These are phyloP conservation scores for Rissa tridactyla DNA, from an alignment of 2,113 vertebrate genomes.

Conservation along the genomic window DNA sequence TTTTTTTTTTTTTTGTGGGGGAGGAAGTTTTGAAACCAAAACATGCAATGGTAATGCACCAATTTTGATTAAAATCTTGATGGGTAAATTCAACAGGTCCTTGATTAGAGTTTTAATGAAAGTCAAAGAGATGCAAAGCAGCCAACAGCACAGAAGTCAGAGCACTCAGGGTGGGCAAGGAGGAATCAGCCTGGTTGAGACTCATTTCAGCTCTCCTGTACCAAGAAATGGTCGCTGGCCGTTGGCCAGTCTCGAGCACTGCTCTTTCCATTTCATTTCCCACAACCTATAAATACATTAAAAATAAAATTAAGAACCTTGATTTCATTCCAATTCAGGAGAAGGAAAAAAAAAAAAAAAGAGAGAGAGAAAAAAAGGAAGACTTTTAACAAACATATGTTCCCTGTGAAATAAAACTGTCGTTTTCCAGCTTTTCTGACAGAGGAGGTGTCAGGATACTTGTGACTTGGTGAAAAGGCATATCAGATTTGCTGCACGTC, in stretches of 20 bases:
- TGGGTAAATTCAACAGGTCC: neutral
- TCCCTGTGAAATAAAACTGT: neutral
- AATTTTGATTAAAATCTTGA: neutral
- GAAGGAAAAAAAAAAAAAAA: fast-evolving
- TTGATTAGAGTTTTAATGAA: neutral
- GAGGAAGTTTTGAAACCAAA: neutral
- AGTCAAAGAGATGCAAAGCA: neutral
- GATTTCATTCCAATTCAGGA: neutral
- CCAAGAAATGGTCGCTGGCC: neutral
- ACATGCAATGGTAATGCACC: neutral
- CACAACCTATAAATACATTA: constrained; percentile 26
- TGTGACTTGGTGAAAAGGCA: neutral
- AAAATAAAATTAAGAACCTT: constrained; percentile 17
- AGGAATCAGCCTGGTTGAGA: neutral
- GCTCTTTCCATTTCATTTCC: constrained; percentile 14
- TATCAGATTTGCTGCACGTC: neutral
- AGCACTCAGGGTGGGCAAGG: neutral
- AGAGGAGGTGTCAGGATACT: neutral
- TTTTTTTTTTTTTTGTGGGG: too few relatives aligned
- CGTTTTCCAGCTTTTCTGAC: neutral
- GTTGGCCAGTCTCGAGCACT: neutral
- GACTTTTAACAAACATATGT: neutral
- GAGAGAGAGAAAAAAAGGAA: fast-evolving
- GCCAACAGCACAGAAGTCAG: neutral
- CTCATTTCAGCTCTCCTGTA: neutral